Conservation (phyloP, 1,140 invertebrate genomes). For the Sminthurides bifidus region DNA sequence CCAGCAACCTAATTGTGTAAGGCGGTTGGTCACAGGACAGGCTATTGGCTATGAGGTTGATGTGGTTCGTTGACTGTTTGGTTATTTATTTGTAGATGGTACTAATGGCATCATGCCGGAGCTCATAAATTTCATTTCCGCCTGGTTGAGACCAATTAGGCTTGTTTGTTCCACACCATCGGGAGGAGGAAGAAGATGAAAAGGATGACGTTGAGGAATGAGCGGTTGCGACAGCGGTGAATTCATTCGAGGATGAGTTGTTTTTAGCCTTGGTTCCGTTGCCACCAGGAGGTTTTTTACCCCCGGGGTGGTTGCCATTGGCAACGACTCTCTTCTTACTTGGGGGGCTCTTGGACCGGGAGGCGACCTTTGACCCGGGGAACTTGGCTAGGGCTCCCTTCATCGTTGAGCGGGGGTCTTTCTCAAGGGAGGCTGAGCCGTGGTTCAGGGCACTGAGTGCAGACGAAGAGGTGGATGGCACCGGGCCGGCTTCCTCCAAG, state of each 20-base stretch:
- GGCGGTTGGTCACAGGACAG: background rate
- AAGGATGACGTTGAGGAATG: constrained; percentile 10
- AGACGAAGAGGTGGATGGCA: constrained; percentile 10
- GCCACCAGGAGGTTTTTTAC: no score
- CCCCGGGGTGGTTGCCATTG: no score
- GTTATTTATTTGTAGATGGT: constrained; percentile 28
- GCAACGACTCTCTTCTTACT: no score
- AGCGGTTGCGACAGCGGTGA: constrained; percentile 7
- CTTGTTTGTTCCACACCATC: constrained; percentile 4
- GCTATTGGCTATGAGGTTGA: background rate
- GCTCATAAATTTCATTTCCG: constrained; percentile 31
- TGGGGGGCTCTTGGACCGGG: no score
- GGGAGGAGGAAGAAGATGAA: constrained; percentile 2
- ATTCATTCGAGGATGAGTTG: background rate
- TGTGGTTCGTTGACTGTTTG: background rate
- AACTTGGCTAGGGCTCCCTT: no score
- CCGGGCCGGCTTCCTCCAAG: background rate
- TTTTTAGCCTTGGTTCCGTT: no score
- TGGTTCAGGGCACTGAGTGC: background rate
- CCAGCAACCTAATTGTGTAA: background rate
- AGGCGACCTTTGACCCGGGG: no score
- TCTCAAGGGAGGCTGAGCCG: constrained; percentile 7
- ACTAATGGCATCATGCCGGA: constrained; percentile 30
- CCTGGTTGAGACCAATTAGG: constrained; percentile 31
- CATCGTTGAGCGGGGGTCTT: no score